phyloP scores from a whole-genome alignment of 2,888 invertebrate species.

The Elgonia sp. region DNA sequence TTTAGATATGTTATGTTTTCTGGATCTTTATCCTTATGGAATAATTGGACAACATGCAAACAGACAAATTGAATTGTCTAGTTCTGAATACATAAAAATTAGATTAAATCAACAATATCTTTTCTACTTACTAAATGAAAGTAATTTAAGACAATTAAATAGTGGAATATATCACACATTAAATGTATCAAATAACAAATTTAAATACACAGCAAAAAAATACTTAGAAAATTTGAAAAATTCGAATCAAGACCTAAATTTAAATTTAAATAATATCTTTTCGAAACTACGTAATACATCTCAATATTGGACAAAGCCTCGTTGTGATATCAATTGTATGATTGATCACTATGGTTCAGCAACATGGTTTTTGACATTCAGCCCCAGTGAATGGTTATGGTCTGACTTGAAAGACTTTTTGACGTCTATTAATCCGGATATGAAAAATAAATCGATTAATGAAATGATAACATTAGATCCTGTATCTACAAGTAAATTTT shows the following conservation, averaged over 20 bases:
- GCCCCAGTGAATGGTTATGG: conserved; percentile 80
- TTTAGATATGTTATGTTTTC: conserved; percentile 72
- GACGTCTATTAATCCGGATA: conserved; percentile 76
- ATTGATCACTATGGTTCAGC: conserved; percentile 69
- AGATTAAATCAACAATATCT: conserved; percentile 78
- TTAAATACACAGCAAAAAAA: conserved; percentile 60
- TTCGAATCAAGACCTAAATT: conserved; percentile 50
- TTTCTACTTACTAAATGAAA: conserved; percentile 78
- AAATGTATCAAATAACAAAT: conserved; percentile 65
- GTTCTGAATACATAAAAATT: conserved; percentile 77
- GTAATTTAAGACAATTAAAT: conserved; percentile 76
- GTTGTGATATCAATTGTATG: conserved; percentile 77
- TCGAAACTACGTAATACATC: conserved; percentile 67
- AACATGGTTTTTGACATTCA: conserved; percentile 77
- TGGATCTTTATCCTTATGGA: conserved; percentile 46
- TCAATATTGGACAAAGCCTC: conserved; percentile 74
- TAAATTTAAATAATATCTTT: conserved; percentile 76
- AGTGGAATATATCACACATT: conserved; percentile 76
- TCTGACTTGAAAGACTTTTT: conserved; percentile 79
- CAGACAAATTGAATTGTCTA: conserved; percentile 68
- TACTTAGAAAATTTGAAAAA: conserved; percentile 62
- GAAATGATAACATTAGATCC: conserved; percentile 79
- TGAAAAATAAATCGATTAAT: conserved; percentile 70
- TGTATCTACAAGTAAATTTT: conserved; percentile 76
- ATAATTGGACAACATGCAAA: conserved; percentile 73